Percentiles rank a stretch among this genome's conserved stretches.
Conservation (phyloP, 2,888 invertebrate genomes). For the Dasypolia templi region DNA sequence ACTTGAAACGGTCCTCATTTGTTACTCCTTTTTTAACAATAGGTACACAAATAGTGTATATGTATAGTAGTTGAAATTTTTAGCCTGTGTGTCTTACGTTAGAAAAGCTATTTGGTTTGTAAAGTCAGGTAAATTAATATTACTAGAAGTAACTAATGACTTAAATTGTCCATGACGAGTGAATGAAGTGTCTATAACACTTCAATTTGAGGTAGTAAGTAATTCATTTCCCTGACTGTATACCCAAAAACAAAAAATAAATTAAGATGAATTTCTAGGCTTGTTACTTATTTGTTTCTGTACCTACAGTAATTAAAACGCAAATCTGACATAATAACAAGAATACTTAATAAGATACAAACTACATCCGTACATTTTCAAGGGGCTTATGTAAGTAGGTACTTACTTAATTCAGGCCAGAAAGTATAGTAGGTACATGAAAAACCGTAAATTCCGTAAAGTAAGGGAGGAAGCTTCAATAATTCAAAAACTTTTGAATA, state of each 20-base stretch:
- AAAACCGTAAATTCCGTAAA: slow-evolving; percentile 31
- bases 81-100: neutral
- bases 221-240: neutral
- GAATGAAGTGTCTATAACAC: neutral
- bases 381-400: slow-evolving; percentile 36
- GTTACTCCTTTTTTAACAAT: neutral
- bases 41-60: neutral
- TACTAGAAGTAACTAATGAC: too few relatives aligned
- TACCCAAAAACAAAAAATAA: neutral
- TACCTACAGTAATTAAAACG: slow-evolving; percentile 1
- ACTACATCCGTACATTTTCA: slow-evolving; percentile 46
- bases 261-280: neutral
- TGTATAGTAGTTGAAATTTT: neutral
- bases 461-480: slow-evolving; percentile 30
- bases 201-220: neutral
- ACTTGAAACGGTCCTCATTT: neutral
- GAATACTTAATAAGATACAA: slow-evolving; percentile 45
- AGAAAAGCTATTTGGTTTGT: neutral
- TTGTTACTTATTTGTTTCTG: neutral
- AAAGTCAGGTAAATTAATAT: too few relatives aligned
- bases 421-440: slow-evolving; percentile 6
- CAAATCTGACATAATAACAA: slow-evolving; percentile 47
- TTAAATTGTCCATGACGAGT: too few relatives aligned
- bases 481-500: slow-evolving; percentile 50
- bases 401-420: slow-evolving; percentile 36